Conservation (phyloP, 2,888 invertebrate species). For the Chaetogeoica ovagalla region DNA sequence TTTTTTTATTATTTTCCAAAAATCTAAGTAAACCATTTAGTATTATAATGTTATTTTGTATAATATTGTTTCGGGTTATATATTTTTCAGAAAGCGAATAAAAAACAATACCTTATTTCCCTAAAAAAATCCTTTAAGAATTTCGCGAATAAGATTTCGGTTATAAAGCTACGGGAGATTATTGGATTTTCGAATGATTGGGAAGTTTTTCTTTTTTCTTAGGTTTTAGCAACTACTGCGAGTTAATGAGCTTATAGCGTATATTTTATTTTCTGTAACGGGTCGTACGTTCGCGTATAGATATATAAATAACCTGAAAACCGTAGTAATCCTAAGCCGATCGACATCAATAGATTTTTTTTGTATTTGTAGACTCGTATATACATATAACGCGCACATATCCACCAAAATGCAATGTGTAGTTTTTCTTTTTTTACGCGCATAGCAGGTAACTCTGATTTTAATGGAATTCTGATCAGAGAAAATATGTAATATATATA, state of each 20-base stretch:
- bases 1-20: too few relatives aligned
- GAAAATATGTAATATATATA: neutral
- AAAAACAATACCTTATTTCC: neutral
- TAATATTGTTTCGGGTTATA: neutral
- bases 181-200: constrained; percentile 5
- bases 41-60: neutral
- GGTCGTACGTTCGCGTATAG: neutral
- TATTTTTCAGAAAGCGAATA: neutral
- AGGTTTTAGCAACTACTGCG: neutral
- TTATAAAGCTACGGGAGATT: neutral
- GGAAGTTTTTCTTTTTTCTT: neutral
- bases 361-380: neutral
- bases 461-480: neutral
- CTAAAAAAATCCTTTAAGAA: neutral
- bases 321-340: constrained; percentile 12
- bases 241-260: constrained; percentile 8
- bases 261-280: neutral
- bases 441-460: neutral
- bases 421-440: neutral
- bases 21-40: neutral
- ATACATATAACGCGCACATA: neutral
- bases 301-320: neutral
- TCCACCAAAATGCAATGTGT: neutral
- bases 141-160: neutral
- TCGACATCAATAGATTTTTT: constrained; percentile 10